Evolutionary conservation across 2,113 vertebrate genomes (phyloP).

Genomic region (Sclerurus mexicanus): DNA sequence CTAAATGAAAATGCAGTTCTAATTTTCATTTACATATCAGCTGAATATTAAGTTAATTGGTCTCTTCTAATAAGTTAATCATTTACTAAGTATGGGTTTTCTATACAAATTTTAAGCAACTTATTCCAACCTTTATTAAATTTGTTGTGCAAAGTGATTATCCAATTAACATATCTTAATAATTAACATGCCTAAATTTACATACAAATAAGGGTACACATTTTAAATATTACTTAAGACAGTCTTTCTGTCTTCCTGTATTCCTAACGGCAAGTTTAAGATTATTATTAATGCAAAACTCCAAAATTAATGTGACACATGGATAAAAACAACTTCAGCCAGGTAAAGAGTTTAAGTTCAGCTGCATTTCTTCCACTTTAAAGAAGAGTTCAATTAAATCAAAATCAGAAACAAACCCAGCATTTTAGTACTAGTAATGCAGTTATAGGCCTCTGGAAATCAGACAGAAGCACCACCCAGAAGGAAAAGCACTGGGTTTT

Average conservation of each 20-base stretch:
- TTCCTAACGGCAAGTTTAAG: neutral
- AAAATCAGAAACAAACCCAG: neutral
- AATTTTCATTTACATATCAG: conserved; percentile 38
- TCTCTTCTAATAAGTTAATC: conserved; percentile 1
- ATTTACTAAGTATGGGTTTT: conserved; percentile 5
- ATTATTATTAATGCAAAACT: neutral
- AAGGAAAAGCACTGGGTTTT: neutral
- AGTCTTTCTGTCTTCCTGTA: no score
- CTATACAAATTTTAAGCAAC: conserved; percentile 14
- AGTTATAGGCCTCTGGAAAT: neutral
- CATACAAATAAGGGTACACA: neutral
- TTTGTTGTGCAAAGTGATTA: conserved; percentile 35
- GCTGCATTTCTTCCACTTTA: neutral
- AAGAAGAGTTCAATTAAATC: neutral
- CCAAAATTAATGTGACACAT: neutral
- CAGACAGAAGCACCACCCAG: neutral
- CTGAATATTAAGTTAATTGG: conserved; percentile 30
- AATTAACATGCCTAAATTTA: conserved; percentile 10
- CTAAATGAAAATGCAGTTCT: conserved; percentile 46
- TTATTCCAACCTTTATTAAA: conserved; percentile 34
- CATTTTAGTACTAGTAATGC: neutral
- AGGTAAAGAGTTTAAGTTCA: neutral
- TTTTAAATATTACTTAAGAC: neutral
- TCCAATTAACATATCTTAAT: conserved; percentile 9
- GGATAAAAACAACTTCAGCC: neutral